Base-by-base conservation (phyloP, 1,140 invertebrate species). In the Holcopasites calliopsidis region DNA sequence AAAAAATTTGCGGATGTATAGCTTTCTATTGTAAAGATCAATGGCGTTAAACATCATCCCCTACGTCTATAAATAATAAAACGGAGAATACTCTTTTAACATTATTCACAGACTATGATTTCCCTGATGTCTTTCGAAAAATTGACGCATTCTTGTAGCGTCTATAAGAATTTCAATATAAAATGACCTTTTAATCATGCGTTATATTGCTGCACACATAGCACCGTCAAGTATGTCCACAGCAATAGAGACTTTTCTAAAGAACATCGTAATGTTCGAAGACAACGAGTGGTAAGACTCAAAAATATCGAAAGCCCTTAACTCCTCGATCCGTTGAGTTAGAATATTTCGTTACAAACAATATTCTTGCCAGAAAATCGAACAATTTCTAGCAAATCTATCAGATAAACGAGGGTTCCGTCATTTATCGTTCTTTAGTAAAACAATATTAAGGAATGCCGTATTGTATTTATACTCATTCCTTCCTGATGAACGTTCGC, bases 401-500 rank as follows among this genome's bases (percentile, higher is more conserved):
- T 78, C 7, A 71, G 77, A 80, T 74, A 76, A 80, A 75, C 23
- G 35, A 66, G 16, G 28, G 0, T 21, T 50, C 64, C 35, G 23
- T 73, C 60, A 35, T 81, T 76, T 77, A 76, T 57, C 40, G 16
- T 47, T n/a, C 28, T 65, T 35, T 55, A 54, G 49, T 69, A 58
- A 70, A 72, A 69, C 72, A 71, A 54, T 70, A 55, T 62, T 13
- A 71, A 78, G 52, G 62, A 82, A 61, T 78, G 61, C 70, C 65
- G 62, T 28, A 47, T 69, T 62, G 74, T 58, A 65, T 44, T 44
- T 31, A 65, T 23, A 55, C 68, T 95, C 93, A 95, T 93, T 95
- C 95, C 91, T 94, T 95, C 89, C 95, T 93, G 83, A 95, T 93
- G 88, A 95, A 95, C 85, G 94, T 95, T 93, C 93, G 94, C 87